Evolutionary conservation across 2,113 vertebrate species (phyloP), one percentile per base, ranked within the genome.

Genomic region (Glaucidium brasilianum): DNA sequence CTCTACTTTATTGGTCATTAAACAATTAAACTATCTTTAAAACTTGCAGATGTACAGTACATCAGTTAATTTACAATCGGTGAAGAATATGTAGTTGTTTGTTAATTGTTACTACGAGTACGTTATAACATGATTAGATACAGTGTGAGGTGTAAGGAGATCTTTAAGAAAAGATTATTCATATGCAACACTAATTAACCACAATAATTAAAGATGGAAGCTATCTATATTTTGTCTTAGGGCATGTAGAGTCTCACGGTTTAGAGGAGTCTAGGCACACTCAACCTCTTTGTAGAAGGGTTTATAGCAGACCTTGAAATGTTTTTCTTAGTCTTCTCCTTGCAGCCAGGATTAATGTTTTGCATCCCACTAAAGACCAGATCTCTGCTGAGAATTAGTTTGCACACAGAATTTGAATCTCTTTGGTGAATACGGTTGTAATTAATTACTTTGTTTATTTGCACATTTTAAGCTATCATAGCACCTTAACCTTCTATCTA

Each of bases 381-480:
- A 76, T 85, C 87, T 95, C 85, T 55, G 68, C 85, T 12, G 89
- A 95, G 90, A 94, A 79, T 77, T 87, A 15, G 15, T 91, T 92
- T 91, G 83, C 68, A 72, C 75, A 37, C 39, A 45, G 63, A 91
- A 81, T 94, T 77, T 58, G 55, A 94, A 81, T 94, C 64, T 66
- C 47, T 96, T 84, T 83, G 63, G 12, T 41, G 56, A 83, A 68
- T 86, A 89, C 9, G 27, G 76, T 81, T 75, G 78, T 68, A 79
- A 78, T 94, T 92, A 95, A 74, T 97, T 93, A 41, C 68, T 94
- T 94, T 88, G 94, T 97, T 97, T 96, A 82, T 94, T 85, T 95
- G 76, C 91, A 87, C 69, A 11, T 94, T 97, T 96, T 67, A 94
- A 91, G 85, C 94, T 94, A 93, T 95, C 81, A 45, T 66, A 91